Percentiles rank a stretch among this genome's conserved stretches.
Evolutionary conservation across 2,797 vertebrate genomes (phyloP).

Genomic region (Enteromius trimaculatus): DNA sequence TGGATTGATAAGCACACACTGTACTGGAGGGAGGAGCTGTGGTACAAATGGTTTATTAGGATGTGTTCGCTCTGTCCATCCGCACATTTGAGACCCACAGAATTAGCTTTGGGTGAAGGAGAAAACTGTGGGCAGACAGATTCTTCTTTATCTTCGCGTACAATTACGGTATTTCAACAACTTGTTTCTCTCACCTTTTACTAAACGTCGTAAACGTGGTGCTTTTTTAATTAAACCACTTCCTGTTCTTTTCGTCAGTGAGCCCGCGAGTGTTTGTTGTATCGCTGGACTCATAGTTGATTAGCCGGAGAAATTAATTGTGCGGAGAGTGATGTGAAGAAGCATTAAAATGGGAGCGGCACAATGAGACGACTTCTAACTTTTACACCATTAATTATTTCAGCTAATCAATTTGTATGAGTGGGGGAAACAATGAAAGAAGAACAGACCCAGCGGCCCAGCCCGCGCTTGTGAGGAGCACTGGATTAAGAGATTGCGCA

Average conservation of each 20-base stretch:
- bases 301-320: constrained; percentile 70
- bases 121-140: constrained; percentile 15
- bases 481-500: constrained; percentile 72
- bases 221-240: constrained; percentile 15
- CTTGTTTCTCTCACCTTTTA: constrained; percentile 15
- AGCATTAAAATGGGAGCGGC: constrained; percentile 63
- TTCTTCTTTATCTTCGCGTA: constrained; percentile 18
- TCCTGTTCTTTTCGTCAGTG: not conserved
- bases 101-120: constrained; percentile 3
- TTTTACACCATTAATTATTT: constrained; percentile 69
- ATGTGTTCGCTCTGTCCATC: constrained; percentile 63
- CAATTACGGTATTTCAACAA: constrained; percentile 41
- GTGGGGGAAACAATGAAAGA: constrained; percentile 38
- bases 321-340: constrained; percentile 57
- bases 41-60: constrained; percentile 73
- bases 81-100: constrained; percentile 43
- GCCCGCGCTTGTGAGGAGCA: constrained; percentile 55
- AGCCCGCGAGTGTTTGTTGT: constrained; percentile 39
- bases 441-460: not conserved
- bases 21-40: constrained; percentile 57
- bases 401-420: constrained; percentile 70
- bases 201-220: not conserved
- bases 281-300: constrained; percentile 64
- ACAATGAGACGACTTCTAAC: constrained; percentile 69
- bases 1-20: constrained; percentile 78